Percentiles rank a stretch among this genome's conserved stretches.
Evolutionary conservation across 2,113 vertebrate species (phyloP).

Genomic region (Dasyurus viverrinus): DNA sequence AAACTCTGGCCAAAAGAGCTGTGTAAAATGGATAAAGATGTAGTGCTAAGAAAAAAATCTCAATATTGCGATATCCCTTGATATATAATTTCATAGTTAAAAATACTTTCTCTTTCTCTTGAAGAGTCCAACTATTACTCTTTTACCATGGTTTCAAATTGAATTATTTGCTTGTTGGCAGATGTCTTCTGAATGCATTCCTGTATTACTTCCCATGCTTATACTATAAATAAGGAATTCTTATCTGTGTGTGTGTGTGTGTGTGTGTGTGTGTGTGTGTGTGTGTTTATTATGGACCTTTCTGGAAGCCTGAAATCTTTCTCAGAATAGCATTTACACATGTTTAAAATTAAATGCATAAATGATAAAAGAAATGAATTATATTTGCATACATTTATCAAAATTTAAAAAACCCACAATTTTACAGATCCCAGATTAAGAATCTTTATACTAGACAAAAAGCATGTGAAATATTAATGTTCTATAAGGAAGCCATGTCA

Average conservation of each 20-base stretch:
- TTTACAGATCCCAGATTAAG: background rate
- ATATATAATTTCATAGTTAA: constrained; percentile 3
- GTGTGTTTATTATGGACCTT: background rate
- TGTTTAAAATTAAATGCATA: background rate
- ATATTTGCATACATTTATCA: background rate
- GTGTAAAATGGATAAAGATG: constrained; percentile 37
- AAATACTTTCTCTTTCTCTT: constrained; percentile 4
- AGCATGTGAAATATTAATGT: background rate
- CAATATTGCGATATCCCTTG: constrained; percentile 23
- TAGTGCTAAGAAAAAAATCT: constrained; percentile 22
- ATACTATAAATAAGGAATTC: background rate
- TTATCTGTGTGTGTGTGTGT: background rate
- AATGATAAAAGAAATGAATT: background rate
- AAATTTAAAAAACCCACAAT: background rate
- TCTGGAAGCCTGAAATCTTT: background rate
- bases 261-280: background rate
- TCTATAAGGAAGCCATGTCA: background rate
- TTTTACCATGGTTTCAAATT: background rate
- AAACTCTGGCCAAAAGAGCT: too few relatives aligned
- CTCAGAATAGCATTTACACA: background rate
- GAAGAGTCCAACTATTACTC: background rate
- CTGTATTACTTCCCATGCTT: background rate
- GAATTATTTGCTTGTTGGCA: background rate
- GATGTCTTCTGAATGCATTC: background rate
- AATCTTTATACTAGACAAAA: background rate